Conservation (phyloP, 2,888 invertebrate species). For the Ectemnius continuus region DNA sequence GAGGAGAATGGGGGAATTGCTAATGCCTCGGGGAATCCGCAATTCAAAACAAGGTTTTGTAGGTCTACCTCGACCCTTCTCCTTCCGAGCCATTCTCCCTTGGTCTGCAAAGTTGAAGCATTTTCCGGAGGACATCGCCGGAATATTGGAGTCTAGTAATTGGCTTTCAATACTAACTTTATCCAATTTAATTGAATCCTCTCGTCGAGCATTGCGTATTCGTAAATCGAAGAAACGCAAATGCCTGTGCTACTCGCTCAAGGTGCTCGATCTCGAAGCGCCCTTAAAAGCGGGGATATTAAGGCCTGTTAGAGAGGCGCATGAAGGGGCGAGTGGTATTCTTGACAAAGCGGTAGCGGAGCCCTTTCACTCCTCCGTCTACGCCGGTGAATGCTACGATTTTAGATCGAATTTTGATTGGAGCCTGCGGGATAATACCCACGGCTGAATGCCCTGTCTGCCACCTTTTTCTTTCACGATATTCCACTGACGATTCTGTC, state of each 20-base stretch:
- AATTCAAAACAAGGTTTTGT: no score
- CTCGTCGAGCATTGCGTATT: no score
- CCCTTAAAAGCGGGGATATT: slow-evolving; percentile 44
- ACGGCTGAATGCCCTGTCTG: slow-evolving; percentile 13
- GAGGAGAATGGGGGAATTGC: no score
- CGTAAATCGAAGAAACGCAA: slow-evolving; percentile 40
- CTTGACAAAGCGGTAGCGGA: slow-evolving; percentile 31
- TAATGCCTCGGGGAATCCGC: no score
- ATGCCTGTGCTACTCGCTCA: slow-evolving; percentile 27
- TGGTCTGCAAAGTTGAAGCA: no score
- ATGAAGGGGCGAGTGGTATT: slow-evolving; percentile 29
- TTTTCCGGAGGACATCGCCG: no score
- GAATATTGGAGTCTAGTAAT: no score
- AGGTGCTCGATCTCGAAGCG: not conserved
- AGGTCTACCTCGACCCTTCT: no score
- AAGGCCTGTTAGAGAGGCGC: slow-evolving; percentile 30
- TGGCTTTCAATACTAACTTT: no score
- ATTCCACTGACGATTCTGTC: not conserved
- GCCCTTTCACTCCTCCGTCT: slow-evolving; percentile 9
- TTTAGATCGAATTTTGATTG: slow-evolving; percentile 16
- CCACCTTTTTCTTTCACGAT: slow-evolving; percentile 17
- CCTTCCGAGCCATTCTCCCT: no score
- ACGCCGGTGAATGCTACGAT: slow-evolving; percentile 3
- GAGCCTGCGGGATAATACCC: not conserved
- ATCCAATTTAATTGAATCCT: no score